phyloP scores from a whole-genome alignment of 1,140 invertebrate genomes.

The Apolygus lucorum region DNA sequence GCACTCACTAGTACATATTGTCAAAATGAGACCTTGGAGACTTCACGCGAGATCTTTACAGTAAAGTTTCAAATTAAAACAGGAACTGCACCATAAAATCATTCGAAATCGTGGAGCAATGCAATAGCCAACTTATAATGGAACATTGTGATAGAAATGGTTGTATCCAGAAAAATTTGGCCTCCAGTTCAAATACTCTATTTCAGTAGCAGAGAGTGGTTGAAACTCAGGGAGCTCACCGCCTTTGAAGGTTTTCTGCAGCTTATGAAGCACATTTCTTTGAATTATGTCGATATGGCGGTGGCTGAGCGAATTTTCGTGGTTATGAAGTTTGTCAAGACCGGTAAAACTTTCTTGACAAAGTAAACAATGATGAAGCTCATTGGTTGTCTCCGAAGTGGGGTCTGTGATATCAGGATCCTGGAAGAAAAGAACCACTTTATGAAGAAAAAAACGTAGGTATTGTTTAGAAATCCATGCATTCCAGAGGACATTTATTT shows the following conservation, averaged over 20 bases:
- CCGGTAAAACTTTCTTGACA: slow-evolving; percentile 31
- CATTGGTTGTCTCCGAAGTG: background rate
- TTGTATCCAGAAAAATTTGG: slow-evolving; percentile 30
- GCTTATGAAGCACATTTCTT: slow-evolving; percentile 31
- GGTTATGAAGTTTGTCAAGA: slow-evolving; percentile 27
- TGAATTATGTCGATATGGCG: slow-evolving; percentile 32
- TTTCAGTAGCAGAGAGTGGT: slow-evolving; percentile 28
- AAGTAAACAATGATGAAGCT: slow-evolving; percentile 34
- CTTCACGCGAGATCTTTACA: no score
- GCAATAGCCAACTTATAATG: slow-evolving; percentile 26
- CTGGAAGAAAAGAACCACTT: slow-evolving; percentile 1
- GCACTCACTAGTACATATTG: no score
- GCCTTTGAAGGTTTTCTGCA: slow-evolving; percentile 31
- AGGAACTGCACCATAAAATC: no score
- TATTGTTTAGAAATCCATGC: no score
- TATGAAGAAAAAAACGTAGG: no score
- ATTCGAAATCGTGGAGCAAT: no score
- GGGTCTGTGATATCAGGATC: background rate
- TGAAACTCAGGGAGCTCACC: slow-evolving; percentile 23
- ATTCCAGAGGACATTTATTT: no score
- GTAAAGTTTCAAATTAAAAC: no score
- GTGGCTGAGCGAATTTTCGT: slow-evolving; percentile 27
- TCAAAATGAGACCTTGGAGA: no score
- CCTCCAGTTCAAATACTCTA: slow-evolving; percentile 27
- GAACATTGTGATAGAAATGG: slow-evolving; percentile 33